phyloP scores from a whole-genome alignment of 1,140 invertebrate species.

The Ostrea denselamellosa region DNA sequence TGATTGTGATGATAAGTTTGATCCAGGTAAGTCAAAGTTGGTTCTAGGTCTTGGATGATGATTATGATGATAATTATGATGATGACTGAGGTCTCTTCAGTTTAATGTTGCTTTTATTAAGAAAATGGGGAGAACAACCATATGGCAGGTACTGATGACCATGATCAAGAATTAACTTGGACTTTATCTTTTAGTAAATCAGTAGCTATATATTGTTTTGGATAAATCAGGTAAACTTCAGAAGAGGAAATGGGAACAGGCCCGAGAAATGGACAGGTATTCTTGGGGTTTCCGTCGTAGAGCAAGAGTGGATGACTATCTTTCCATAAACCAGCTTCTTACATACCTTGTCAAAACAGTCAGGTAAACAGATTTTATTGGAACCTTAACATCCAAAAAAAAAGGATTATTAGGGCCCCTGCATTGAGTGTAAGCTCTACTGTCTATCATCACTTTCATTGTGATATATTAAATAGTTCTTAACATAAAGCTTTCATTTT shows the following conservation, averaged over 20 bases:
- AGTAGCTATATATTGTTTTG: not conserved
- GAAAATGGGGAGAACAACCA: too few relatives aligned
- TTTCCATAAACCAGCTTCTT: slow-evolving; percentile 87
- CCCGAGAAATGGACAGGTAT: slow-evolving; percentile 90
- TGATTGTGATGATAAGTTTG: slow-evolving; percentile 88
- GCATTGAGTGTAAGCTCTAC: not conserved
- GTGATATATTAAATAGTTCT: too few relatives aligned
- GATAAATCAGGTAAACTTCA: slow-evolving; percentile 68
- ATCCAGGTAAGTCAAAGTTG: slow-evolving; percentile 82
- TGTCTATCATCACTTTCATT: too few relatives aligned
- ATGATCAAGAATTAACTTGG: too few relatives aligned
- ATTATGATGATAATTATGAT: not conserved
- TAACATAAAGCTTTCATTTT: too few relatives aligned
- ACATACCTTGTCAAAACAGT: slow-evolving; percentile 87
- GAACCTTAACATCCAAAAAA: not conserved
- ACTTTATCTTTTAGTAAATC: too few relatives aligned
- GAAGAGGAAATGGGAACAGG: slow-evolving; percentile 79
- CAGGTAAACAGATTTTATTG: slow-evolving; percentile 42
- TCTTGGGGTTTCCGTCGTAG: slow-evolving; percentile 87
- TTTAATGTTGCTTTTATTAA: too few relatives aligned
- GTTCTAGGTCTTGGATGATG: not conserved
- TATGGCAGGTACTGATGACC: too few relatives aligned
- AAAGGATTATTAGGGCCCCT: not conserved
- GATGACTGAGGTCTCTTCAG: not conserved
- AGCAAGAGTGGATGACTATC: slow-evolving; percentile 85